Evolutionary conservation across 2,113 vertebrate species (phyloP).

Genomic region (Rhipidura dahli): DNA sequence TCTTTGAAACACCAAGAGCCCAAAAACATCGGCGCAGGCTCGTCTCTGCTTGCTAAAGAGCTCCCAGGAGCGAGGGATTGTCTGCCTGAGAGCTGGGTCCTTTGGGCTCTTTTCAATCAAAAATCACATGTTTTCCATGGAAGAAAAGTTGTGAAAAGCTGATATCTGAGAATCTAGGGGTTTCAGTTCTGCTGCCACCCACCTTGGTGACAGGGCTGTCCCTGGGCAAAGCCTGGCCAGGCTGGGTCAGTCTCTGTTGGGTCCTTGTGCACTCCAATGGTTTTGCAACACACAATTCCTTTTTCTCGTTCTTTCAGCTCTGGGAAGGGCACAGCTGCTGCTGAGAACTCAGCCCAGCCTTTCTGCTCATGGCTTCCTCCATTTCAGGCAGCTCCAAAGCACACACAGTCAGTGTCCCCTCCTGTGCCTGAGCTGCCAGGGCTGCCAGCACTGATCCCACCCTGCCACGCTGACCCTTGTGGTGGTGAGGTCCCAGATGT

Average conservation of each 20-base stretch:
- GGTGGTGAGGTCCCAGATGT: background rate
- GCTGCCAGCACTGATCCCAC: background rate
- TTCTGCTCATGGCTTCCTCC: background rate
- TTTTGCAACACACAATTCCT: background rate
- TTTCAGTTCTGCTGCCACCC: accelerated
- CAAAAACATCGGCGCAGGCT: background rate
- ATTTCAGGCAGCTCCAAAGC: accelerated
- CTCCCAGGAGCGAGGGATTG: background rate
- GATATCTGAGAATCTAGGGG: background rate
- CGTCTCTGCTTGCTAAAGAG: background rate
- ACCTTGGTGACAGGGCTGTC: accelerated
- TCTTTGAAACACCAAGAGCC: background rate
- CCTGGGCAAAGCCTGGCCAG: background rate
- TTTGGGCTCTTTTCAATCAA: background rate
- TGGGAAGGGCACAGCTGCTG: background rate
- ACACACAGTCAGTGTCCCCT: accelerated
- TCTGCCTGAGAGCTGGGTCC: background rate
- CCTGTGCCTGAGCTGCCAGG: background rate
- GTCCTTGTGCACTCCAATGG: accelerated
- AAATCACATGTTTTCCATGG: background rate
- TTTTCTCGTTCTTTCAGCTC: background rate
- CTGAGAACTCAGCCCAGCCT: background rate
- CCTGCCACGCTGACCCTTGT: accelerated
- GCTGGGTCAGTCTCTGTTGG: accelerated
- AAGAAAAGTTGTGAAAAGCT: background rate